Evolutionary conservation across 2,888 invertebrate species (phyloP).

Genomic region (Hyalella azteca): DNA sequence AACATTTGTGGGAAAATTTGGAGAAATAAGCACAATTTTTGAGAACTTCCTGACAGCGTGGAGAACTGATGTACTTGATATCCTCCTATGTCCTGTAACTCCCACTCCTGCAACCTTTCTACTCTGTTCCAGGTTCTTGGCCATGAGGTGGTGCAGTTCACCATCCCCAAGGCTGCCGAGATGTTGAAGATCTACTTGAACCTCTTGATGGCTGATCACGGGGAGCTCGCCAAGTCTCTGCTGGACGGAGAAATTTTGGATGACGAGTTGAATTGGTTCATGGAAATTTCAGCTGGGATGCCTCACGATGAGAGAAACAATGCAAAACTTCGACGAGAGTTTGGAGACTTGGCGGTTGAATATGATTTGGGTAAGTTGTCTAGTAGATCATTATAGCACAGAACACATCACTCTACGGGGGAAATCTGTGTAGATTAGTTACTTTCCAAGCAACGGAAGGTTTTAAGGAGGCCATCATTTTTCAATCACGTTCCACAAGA

Average conservation of each 20-base stretch:
- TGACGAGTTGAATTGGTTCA: background rate
- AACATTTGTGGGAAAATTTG: slow-evolving; percentile 39
- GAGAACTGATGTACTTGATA: slow-evolving; percentile 32
- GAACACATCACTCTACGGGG: too few relatives aligned
- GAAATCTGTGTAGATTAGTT: too few relatives aligned
- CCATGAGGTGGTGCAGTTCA: slow-evolving; percentile 15
- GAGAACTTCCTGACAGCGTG: slow-evolving; percentile 38
- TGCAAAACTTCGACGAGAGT: background rate
- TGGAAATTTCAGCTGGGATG: background rate
- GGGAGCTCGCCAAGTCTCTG: background rate
- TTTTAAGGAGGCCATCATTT: too few relatives aligned
- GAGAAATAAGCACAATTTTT: slow-evolving; percentile 14
- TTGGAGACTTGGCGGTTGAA: background rate
- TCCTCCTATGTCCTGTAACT: slow-evolving; percentile 39
- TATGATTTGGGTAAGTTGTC: background rate
- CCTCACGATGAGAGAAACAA: background rate
- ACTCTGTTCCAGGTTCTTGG: slow-evolving; percentile 1
- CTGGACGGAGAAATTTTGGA: slow-evolving; percentile 29
- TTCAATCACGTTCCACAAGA: too few relatives aligned
- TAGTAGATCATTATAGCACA: too few relatives aligned
- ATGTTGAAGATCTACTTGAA: background rate
- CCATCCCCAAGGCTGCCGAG: background rate
- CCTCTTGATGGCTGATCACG: slow-evolving; percentile 12
- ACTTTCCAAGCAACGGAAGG: too few relatives aligned
- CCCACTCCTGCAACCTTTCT: slow-evolving; percentile 47